These are phyloP conservation scores for Pseudomyrmex sp. DNA, from an alignment of 1,140 invertebrate genomes.

Conservation along the genomic window DNA sequence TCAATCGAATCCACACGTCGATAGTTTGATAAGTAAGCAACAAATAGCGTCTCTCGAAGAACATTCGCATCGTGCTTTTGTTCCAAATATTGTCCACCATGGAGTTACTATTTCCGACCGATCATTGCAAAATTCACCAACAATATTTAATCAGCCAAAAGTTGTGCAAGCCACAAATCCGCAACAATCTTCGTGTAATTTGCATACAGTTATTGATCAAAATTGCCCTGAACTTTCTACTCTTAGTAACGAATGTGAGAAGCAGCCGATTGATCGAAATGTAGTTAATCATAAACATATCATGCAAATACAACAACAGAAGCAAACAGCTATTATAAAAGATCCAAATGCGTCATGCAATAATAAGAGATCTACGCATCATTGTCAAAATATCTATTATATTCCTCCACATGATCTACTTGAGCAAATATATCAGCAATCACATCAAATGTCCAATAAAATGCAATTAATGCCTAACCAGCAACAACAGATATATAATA, in stretches of 20 bases:
- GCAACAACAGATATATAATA: conserved; percentile 3
- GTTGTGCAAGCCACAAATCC: background rate
- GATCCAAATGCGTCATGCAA: background rate
- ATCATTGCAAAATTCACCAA: background rate
- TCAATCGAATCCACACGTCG: conserved; percentile 47
- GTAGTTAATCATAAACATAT: conserved; percentile 30
- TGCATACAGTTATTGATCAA: background rate
- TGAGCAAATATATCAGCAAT: background rate
- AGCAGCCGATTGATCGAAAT: conserved; percentile 64
- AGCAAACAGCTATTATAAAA: background rate
- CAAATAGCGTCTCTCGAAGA: conserved; percentile 20
- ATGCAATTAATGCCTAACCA: conserved; percentile 47
- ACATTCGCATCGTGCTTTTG: conserved; percentile 69
- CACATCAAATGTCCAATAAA: conserved; percentile 34
- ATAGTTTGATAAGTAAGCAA: conserved; percentile 8
- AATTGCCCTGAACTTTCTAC: background rate
- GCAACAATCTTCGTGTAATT: background rate
- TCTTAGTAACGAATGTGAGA: conserved; percentile 29
- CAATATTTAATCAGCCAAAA: conserved; percentile 19
- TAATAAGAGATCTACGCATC: background rate
- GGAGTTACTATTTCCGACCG: background rate
- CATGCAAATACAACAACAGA: conserved; percentile 1
- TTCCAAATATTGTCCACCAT: conserved; percentile 32
- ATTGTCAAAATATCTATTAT: background rate
- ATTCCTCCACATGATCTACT: too few relatives aligned